Conservation (phyloP, 2,888 invertebrate genomes). For the Serripes groenlandicus region DNA sequence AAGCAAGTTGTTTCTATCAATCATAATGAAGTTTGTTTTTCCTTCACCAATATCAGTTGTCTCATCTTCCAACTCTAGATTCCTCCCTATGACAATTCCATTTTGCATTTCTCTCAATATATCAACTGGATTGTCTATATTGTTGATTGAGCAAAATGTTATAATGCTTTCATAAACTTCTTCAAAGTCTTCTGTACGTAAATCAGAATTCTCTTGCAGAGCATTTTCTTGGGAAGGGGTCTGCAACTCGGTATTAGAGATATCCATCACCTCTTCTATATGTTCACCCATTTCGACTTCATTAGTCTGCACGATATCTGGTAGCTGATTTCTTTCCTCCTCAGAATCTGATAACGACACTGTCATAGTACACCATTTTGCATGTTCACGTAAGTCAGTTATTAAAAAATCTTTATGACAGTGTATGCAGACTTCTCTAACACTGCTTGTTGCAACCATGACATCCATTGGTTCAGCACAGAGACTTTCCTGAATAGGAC, state of each 20-base stretch:
- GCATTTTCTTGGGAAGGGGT: not conserved
- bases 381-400: not conserved
- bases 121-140: not conserved
- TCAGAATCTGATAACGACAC: not conserved
- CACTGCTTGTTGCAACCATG: not conserved
- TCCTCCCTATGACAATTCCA: not conserved
- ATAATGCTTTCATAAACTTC: not conserved
- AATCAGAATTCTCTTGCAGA: not conserved
- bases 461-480: not conserved
- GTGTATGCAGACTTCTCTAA: not conserved
- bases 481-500: not conserved
- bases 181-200: too few species aligned
- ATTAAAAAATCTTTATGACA: not conserved
- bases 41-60: not conserved
- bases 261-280: not conserved
- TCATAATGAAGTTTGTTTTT: not conserved
- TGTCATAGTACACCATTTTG: not conserved
- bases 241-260: too few species aligned
- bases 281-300: not conserved
- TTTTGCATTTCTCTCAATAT: not conserved
- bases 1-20: not conserved
- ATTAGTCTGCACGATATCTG: not conserved
- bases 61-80: not conserved
- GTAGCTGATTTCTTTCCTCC: not conserved
- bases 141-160: not conserved